Evolutionary conservation across 2,113 vertebrate genomes (phyloP).

Genomic region (Neodontobutis hainanensis): DNA sequence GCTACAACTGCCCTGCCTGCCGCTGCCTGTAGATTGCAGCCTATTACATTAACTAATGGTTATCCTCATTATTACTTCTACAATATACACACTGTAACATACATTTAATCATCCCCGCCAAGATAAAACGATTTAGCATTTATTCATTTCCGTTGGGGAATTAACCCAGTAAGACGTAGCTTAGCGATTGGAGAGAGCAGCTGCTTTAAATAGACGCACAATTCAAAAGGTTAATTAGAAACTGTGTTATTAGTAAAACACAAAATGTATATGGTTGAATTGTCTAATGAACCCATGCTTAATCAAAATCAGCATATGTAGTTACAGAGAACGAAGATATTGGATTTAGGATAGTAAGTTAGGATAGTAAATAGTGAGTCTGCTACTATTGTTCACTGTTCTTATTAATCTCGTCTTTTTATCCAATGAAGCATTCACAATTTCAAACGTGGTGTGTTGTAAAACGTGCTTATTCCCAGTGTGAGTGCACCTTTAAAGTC

Average conservation of each 20-base stretch:
- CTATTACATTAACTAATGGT: constrained; percentile 53
- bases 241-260: not conserved
- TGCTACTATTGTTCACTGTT: no score
- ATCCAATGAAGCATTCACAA: no score
- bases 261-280: not conserved
- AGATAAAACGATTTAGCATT: not conserved
- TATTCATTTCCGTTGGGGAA: constrained; percentile 3
- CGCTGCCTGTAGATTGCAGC: constrained; percentile 20
- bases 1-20: constrained; percentile 7
- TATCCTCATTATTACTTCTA: constrained; percentile 17
- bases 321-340: not conserved
- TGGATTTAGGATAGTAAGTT: not conserved
- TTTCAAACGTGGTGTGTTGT: no score
- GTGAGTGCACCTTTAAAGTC: no score
- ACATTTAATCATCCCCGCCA: constrained; percentile 33
- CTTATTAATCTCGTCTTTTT: no score
- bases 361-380: not conserved
- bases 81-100: constrained; percentile 19
- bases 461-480: no score
- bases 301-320: constrained; percentile 11
- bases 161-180: constrained; percentile 3
- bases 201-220: constrained; percentile 10
- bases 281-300: not conserved
- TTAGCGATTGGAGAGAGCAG: constrained; percentile 6
- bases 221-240: constrained; percentile 13